These are phyloP conservation scores for Dolichopus griseipennis DNA, from an alignment of 2,888 invertebrate species.

Conservation along the genomic window DNA sequence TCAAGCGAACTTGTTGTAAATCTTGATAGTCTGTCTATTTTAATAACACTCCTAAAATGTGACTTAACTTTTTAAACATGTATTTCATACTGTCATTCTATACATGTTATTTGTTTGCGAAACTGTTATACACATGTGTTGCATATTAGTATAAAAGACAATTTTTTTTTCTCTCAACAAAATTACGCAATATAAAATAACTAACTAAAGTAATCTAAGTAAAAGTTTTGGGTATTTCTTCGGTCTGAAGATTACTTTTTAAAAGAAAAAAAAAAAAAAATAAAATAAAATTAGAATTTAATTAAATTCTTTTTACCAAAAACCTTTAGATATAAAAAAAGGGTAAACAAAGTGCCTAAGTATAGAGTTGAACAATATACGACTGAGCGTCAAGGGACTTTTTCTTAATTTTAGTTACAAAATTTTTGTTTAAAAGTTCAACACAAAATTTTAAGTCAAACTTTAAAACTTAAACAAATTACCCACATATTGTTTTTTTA, in stretches of 20 bases:
- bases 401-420: not conserved
- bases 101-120: no score
- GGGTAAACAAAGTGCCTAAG: no score
- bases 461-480: no score
- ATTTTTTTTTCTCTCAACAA: not conserved
- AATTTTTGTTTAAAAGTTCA: not conserved
- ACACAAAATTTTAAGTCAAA: no score
- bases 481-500: no score
- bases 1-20: no score
- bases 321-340: not conserved
- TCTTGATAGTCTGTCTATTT: no score
- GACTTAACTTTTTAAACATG: no score
- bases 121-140: no score
- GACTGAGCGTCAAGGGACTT: not conserved
- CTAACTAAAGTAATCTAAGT: not conserved
- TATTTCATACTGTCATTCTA: no score
- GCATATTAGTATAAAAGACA: no score
- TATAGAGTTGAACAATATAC: not conserved
- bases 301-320: not conserved
- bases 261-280: not conserved
- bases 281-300: not conserved
- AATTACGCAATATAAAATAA: not conserved
- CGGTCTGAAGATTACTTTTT: not conserved
- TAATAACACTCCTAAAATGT: no score
- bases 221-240: conserved; percentile 1